These are phyloP conservation scores for Trachelus troglodyta DNA, from an alignment of 2,888 invertebrate genomes.

Conservation along the genomic window DNA sequence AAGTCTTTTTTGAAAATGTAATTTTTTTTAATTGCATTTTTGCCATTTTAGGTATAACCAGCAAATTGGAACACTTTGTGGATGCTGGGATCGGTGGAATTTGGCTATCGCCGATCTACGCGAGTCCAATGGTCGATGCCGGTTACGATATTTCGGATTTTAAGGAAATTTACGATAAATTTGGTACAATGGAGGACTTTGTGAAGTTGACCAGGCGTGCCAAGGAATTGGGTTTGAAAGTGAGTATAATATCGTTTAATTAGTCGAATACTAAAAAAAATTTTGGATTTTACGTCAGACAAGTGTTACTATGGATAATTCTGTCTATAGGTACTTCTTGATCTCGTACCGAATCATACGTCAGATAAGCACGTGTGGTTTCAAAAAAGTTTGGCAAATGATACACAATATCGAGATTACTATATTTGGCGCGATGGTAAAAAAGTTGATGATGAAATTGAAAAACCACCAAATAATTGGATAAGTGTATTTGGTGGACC, in stretches of 20 bases:
- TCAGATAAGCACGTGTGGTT: conserved; percentile 72
- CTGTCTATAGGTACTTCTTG: conserved; percentile 71
- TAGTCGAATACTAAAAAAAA: not conserved
- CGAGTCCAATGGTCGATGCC: conserved; percentile 86
- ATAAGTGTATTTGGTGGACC: conserved; percentile 68
- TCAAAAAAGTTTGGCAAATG: conserved; percentile 52
- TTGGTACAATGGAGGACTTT: conserved; percentile 81
- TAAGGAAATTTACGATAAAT: conserved; percentile 76
- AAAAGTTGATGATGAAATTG: conserved; percentile 31
- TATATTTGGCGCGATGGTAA: conserved; percentile 67
- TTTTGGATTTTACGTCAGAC: not conserved
- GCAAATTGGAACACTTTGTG: conserved; percentile 73
- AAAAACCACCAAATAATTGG: conserved; percentile 66
- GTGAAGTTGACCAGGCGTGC: conserved; percentile 70
- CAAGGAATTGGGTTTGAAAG: conserved; percentile 69
- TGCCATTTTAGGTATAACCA: conserved; percentile 68
- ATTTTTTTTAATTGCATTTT: not conserved
- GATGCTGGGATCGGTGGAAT: conserved; percentile 79
- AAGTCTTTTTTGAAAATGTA: too few species aligned
- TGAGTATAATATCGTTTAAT: conserved; percentile 33
- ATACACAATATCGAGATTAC: conserved; percentile 65
- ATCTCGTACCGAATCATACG: conserved; percentile 74
- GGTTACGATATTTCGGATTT: conserved; percentile 90
- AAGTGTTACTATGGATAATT: conserved; percentile 15
- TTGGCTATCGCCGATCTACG: conserved; percentile 88